A percentile compares a stretch with the other conserved stretches of the same genome.
These are phyloP conservation scores for Meteorus sp. DNA, from an alignment of 1,140 invertebrate genomes.

Conservation along the genomic window DNA sequence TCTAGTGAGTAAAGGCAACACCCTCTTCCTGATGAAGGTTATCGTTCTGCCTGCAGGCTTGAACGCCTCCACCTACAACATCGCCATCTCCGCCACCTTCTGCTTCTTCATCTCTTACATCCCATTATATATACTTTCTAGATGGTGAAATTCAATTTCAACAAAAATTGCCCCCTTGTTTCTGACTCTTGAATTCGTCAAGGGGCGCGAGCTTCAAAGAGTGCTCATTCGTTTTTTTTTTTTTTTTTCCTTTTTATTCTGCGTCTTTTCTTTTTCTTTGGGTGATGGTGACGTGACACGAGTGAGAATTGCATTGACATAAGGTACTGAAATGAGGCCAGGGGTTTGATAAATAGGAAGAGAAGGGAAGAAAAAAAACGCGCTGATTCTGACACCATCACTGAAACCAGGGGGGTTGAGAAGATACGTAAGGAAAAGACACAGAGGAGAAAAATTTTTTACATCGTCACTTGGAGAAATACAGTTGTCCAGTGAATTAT, in stretches of 20 bases:
- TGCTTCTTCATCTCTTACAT: background rate
- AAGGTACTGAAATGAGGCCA: background rate
- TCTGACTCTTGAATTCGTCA: constrained; percentile 20
- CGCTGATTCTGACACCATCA: constrained; percentile 8
- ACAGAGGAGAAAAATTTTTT: too few species aligned
- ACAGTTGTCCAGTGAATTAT: too few species aligned
- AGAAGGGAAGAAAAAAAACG: background rate
- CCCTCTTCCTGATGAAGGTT: constrained; percentile 8
- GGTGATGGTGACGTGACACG: constrained; percentile 22
- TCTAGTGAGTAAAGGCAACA: constrained; percentile 3
- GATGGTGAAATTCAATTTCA: constrained; percentile 25
- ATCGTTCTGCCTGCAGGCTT: constrained; percentile 3
- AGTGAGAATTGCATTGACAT: constrained; percentile 17
- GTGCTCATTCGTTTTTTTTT: background rate
- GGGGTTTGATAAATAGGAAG: background rate
- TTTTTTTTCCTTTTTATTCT: too few species aligned
- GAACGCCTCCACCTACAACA: background rate
- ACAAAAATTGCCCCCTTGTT: constrained; percentile 27
- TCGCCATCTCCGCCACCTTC: background rate
- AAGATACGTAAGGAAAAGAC: constrained; percentile 15
- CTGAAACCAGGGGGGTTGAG: constrained; percentile 5
- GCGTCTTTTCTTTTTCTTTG: constrained; percentile 1
- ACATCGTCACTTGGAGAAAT: too few species aligned
- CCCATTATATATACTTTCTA: background rate
- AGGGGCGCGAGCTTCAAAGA: constrained; percentile 16